Conservation (phyloP, 2,888 invertebrate species). For the Drosophila atroscutellata region DNA sequence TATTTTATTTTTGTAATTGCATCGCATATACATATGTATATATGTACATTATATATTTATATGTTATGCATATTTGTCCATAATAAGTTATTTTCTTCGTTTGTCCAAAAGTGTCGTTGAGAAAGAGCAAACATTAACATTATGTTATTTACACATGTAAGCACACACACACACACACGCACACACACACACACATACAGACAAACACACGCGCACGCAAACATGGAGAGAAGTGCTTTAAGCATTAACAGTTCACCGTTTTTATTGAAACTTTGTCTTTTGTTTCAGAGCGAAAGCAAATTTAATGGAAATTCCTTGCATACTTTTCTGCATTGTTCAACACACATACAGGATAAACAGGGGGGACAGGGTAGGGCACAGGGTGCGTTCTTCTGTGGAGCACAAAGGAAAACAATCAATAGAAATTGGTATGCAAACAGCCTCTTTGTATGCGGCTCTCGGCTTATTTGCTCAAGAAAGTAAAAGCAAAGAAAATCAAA, state of each 20-base stretch:
- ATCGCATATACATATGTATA: background rate
- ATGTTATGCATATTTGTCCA: background rate
- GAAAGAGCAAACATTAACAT: slow-evolving; percentile 6
- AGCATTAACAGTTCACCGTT: slow-evolving; percentile 48
- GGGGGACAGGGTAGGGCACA: background rate
- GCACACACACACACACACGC: background rate
- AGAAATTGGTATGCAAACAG: slow-evolving; percentile 76
- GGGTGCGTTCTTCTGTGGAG: slow-evolving; percentile 36
- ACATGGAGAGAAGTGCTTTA: slow-evolving; percentile 6
- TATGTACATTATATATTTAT: background rate
- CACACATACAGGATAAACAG: background rate
- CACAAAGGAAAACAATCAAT: slow-evolving; percentile 73
- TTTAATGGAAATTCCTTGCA: slow-evolving; percentile 66
- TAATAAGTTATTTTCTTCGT: background rate
- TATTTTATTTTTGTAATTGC: background rate
- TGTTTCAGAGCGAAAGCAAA: slow-evolving; percentile 38
- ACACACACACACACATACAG: background rate
- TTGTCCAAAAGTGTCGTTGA: background rate
- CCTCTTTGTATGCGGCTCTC: slow-evolving; percentile 56
- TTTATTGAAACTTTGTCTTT: slow-evolving; percentile 59
- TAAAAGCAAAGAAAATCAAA: slow-evolving; percentile 61
- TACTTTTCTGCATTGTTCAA: slow-evolving; percentile 61
- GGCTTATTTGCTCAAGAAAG: slow-evolving; percentile 69
- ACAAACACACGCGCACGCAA: background rate
- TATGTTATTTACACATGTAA: slow-evolving; percentile 25